phyloP scores from a whole-genome alignment of 2,888 invertebrate genomes.

The Diarsia rubi region DNA sequence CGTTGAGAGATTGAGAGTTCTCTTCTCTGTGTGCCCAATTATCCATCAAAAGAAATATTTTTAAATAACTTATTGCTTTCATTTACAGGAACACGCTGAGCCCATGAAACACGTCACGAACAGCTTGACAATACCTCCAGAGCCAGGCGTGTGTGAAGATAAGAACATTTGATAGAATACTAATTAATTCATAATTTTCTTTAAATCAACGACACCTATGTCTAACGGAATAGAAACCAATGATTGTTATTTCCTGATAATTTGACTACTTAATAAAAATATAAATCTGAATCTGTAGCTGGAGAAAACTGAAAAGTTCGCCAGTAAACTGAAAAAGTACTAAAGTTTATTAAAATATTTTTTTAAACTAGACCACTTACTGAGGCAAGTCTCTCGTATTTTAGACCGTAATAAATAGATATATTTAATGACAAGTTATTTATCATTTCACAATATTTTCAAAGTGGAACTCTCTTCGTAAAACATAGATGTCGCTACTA shows the following conservation, averaged over 20 bases:
- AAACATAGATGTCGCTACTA: slow-evolving; percentile 35
- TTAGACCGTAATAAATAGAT: neutral
- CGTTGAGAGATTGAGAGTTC: too few relatives aligned
- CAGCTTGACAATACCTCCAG: slow-evolving; percentile 80
- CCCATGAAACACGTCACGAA: slow-evolving; percentile 76
- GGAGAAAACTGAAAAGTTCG: neutral
- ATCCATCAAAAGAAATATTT: neutral
- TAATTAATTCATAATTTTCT: neutral
- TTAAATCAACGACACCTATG: slow-evolving; percentile 24
- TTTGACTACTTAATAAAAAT: neutral
- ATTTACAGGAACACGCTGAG: slow-evolving; percentile 75
- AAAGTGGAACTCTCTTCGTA: slow-evolving; percentile 15
- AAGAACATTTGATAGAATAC: slow-evolving; percentile 79
- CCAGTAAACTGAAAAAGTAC: neutral
- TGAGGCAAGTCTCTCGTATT: neutral
- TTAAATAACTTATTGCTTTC: neutral
- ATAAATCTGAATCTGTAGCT: neutral
- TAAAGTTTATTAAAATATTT: neutral
- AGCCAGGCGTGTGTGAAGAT: slow-evolving; percentile 82
- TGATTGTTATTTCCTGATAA: too few relatives aligned
- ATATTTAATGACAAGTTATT: neutral
- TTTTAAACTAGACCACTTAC: neutral
- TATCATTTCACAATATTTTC: neutral
- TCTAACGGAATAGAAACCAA: slow-evolving; percentile 6
- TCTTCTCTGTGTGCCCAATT: neutral